Conservation (phyloP, 2,888 invertebrate species). For the Rhorus exstirpatorius region DNA sequence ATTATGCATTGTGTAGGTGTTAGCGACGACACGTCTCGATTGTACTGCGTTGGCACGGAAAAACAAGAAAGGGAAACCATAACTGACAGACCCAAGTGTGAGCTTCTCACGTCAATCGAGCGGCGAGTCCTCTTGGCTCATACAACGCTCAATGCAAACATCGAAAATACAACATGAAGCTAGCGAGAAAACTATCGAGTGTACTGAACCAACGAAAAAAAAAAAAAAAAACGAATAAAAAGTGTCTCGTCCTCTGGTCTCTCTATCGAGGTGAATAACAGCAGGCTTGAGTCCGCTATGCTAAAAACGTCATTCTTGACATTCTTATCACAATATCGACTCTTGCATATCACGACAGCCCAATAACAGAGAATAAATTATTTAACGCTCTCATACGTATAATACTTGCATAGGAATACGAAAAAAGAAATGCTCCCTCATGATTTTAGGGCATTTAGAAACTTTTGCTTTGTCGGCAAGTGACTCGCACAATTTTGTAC, state of each 20-base stretch:
- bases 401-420: no score
- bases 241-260: slow-evolving; percentile 43
- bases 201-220: slow-evolving; percentile 25
- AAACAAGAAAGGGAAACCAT: slow-evolving; percentile 35
- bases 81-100: slow-evolving; percentile 79
- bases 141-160: slow-evolving; percentile 44
- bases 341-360: slow-evolving; percentile 11
- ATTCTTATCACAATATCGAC: slow-evolving; percentile 47
- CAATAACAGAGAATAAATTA: neutral
- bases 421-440: no score
- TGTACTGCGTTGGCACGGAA: slow-evolving; percentile 19
- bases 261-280: neutral
- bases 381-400: neutral
- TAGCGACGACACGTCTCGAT: slow-evolving; percentile 26
- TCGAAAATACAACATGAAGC: slow-evolving; percentile 1
- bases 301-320: slow-evolving; percentile 18
- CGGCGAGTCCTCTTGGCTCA: slow-evolving; percentile 5
- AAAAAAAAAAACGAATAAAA: slow-evolving; percentile 38
- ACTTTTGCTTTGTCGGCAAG: no score
- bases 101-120: slow-evolving; percentile 83
- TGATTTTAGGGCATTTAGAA: no score
- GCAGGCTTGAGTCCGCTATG: neutral
- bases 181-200: slow-evolving; percentile 26
- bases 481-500: no score
- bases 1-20: no score